These are phyloP conservation scores for Osmerus mordax DNA, from an alignment of 2,113 vertebrate genomes.

Conservation along the genomic window DNA sequence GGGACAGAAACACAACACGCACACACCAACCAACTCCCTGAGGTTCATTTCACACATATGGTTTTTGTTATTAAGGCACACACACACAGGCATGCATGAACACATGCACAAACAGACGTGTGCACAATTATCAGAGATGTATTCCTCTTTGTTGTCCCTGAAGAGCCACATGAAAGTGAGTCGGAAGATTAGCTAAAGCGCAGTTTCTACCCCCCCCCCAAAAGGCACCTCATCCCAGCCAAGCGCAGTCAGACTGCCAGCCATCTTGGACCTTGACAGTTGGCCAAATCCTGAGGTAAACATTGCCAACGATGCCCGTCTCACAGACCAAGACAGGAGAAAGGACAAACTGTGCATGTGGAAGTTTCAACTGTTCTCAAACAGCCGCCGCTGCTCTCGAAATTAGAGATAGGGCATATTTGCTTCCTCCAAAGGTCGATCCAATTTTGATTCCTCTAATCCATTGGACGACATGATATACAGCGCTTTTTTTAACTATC, in stretches of 20 bases:
- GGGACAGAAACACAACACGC: constrained; percentile 37
- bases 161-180: constrained; percentile 16
- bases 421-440: too few relatives aligned
- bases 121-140: constrained; percentile 43
- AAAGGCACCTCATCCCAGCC: background rate
- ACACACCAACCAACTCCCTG: constrained; percentile 43
- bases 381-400: too few relatives aligned
- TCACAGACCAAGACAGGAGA: too few relatives aligned
- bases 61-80: constrained; percentile 41
- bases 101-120: constrained; percentile 12
- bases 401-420: too few relatives aligned
- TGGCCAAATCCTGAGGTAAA: constrained; percentile 10
- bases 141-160: constrained; percentile 30
- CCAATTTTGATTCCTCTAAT: too few relatives aligned
- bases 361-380: too few relatives aligned
- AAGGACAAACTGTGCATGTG: too few relatives aligned
- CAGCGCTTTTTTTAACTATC: too few relatives aligned
- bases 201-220: background rate
- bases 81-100: constrained; percentile 11
- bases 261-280: constrained; percentile 17
- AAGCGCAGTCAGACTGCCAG: background rate
- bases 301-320: background rate
- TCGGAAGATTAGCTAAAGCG: background rate
- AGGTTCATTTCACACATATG: constrained; percentile 57
- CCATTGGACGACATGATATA: too few relatives aligned